These are phyloP conservation scores for Aphelenchoides avenae DNA, from an alignment of 1,140 invertebrate species.

Conservation along the genomic window DNA sequence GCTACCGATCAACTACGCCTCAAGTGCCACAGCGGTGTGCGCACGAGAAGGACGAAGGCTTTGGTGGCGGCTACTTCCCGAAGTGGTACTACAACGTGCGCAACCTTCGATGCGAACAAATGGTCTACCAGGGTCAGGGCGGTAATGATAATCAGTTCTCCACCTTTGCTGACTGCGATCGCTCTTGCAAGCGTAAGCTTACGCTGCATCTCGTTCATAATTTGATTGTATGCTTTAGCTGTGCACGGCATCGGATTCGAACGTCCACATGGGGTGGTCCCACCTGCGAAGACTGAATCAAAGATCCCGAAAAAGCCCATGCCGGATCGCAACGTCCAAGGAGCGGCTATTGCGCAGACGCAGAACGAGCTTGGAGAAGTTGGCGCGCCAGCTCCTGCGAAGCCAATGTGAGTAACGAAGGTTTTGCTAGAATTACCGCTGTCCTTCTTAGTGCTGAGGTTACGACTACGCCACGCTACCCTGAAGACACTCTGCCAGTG, in stretches of 20 bases:
- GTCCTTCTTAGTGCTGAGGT: too few species aligned
- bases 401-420: constrained; percentile 13
- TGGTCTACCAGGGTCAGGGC: constrained; percentile 23
- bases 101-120: constrained; percentile 23
- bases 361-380: constrained; percentile 12
- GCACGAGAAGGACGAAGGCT: constrained; percentile 15
- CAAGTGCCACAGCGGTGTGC: constrained; percentile 17
- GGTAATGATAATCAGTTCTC: constrained; percentile 37
- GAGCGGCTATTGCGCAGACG: constrained; percentile 12
- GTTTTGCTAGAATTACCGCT: too few species aligned
- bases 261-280: constrained; percentile 3
- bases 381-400: constrained; percentile 15
- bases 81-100: constrained; percentile 25
- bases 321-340: neutral
- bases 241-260: too few species aligned
- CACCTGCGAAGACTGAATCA: neutral
- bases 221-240: too few species aligned
- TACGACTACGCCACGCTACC: too few species aligned
- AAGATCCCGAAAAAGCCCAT: constrained; percentile 9
- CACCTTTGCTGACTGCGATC: constrained; percentile 20
- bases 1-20: neutral
- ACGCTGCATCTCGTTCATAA: too few species aligned
- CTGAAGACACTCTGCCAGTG: too few species aligned
- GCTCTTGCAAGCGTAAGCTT: constrained; percentile 20
- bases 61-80: constrained; percentile 20